Evolutionary conservation across 2,888 invertebrate genomes (phyloP), one percentile per base, ranked within the genome.

Genomic region (Drosophila borealis): DNA sequence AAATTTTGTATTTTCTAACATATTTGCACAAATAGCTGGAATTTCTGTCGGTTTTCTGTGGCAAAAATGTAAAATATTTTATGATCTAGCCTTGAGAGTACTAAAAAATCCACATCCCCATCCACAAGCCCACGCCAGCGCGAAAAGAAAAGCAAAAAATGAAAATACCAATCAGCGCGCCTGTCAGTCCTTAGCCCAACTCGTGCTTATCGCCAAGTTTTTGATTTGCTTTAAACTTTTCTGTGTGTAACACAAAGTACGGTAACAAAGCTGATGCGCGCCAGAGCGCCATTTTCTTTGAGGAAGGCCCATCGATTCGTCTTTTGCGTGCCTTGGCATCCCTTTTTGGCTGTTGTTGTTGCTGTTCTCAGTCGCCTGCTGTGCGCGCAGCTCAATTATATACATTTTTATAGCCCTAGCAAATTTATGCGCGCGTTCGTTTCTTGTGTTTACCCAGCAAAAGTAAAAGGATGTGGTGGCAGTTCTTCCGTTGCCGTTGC

Each of bases 141-240:
- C 25, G 34, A 48, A 54, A 65, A 46, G 44, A 49, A 54, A 45
- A 45, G 45, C 13, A 49, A 68, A 60, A 57, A 51, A 59, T 55
- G 51, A 69, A 80, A 80, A 82, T 85, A 84, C 89, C 84, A 85
- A 89, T 85, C 87, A 85, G 79, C 87, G 78, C 59, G 79, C 73
- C 80, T 89, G 89, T 89, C 84, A 84, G 81, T 66, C 71, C 78
- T 42, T 46, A 65, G 79, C 80, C 85, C 81, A 75, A 79, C 88
- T 89, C 85, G 89, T 79, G 84, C 88, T 89, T 87, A 87, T 89
- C 85, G 82, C 74, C 75, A 80, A 80, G 84, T 79, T 84, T 89
- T 78, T 85, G 84, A 84, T 84, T 88, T 84, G 80, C 83, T 75
- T 88, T 82, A 86, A 84, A 86, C 89, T 88, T 84, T 83, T 71